Evolutionary conservation across 2,797 vertebrate genomes (phyloP).

Genomic region (Vespertilio murinus): DNA sequence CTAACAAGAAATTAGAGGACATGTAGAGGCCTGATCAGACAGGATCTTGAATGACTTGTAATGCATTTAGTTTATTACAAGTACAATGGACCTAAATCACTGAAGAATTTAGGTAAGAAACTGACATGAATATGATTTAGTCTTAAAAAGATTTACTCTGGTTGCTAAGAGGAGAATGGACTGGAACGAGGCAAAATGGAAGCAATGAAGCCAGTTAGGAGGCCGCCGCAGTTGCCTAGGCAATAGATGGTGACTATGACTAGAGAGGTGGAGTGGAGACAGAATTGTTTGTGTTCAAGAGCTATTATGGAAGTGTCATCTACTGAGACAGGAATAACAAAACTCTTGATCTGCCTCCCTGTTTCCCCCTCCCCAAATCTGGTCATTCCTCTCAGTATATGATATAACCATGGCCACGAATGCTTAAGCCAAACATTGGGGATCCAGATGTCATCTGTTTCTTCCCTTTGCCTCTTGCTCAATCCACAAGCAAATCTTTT

Average conservation of each 20-base stretch:
- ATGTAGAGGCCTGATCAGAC: neutral
- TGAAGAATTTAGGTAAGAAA: slow-evolving; percentile 32
- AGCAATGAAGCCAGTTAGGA: slow-evolving; percentile 11
- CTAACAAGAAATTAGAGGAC: neutral
- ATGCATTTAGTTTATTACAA: slow-evolving; percentile 34
- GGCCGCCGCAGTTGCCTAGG: slow-evolving; percentile 22
- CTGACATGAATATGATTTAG: slow-evolving; percentile 24
- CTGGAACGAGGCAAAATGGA: slow-evolving; percentile 37
- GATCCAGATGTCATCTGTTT: slow-evolving; percentile 3
- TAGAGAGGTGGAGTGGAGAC: neutral
- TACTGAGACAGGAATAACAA: slow-evolving; percentile 25
- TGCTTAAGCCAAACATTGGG: neutral
- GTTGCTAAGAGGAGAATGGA: neutral
- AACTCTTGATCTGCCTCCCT: slow-evolving; percentile 16
- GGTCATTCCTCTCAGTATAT: neutral
- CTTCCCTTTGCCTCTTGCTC: slow-evolving; percentile 21
- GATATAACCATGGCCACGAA: neutral
- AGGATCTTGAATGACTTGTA: neutral
- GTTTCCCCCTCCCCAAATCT: neutral
- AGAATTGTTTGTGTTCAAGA: slow-evolving; percentile 12
- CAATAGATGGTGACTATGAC: slow-evolving; percentile 35
- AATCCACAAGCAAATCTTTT: slow-evolving; percentile 42
- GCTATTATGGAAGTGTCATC: neutral
- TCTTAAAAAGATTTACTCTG: slow-evolving; percentile 31
- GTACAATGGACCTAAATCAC: slow-evolving; percentile 18